phyloP scores from a whole-genome alignment of 30 jellyfish, hydroid and myxozoan genomes.

The Catostylus mosaicus region DNA sequence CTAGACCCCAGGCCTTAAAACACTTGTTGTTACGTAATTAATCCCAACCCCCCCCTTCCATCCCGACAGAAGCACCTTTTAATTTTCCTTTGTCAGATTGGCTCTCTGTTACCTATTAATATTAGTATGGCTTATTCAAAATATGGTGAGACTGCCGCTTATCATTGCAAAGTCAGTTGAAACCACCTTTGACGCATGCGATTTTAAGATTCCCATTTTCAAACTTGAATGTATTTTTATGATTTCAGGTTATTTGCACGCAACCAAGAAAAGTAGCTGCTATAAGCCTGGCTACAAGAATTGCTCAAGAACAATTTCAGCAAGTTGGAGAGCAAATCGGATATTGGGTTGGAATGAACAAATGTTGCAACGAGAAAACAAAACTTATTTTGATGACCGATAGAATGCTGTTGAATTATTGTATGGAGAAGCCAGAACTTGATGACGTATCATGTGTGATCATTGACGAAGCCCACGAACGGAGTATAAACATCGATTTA shows the following conservation, averaged over 20 bases:
- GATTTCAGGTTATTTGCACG: slow-evolving; percentile 73
- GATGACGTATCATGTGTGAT: slow-evolving; percentile 52
- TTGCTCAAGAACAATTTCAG: slow-evolving; percentile 52
- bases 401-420: slow-evolving; percentile 59
- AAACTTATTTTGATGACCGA: slow-evolving; percentile 70
- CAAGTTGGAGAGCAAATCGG: slow-evolving; percentile 69
- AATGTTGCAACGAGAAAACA: slow-evolving; percentile 15
- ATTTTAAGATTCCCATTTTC: slow-evolving; percentile 21
- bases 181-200: no score
- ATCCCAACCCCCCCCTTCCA: no score
- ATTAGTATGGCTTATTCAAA: no score
- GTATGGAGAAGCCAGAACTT: slow-evolving; percentile 62
- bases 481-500: slow-evolving; percentile 68
- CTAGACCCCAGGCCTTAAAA: no score
- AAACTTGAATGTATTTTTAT: neutral
- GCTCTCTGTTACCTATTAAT: no score
- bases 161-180: no score
- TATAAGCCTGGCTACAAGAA: slow-evolving; percentile 59
- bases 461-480: slow-evolving; percentile 88
- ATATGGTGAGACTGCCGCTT: no score
- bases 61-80: no score
- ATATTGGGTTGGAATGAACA: slow-evolving; percentile 68
- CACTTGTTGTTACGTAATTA: no score
- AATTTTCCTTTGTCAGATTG: no score
- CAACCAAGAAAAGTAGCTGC: slow-evolving; percentile 93